Conservation (phyloP, 2,113 vertebrate species). For the Hippoglossus stenolepis region DNA sequence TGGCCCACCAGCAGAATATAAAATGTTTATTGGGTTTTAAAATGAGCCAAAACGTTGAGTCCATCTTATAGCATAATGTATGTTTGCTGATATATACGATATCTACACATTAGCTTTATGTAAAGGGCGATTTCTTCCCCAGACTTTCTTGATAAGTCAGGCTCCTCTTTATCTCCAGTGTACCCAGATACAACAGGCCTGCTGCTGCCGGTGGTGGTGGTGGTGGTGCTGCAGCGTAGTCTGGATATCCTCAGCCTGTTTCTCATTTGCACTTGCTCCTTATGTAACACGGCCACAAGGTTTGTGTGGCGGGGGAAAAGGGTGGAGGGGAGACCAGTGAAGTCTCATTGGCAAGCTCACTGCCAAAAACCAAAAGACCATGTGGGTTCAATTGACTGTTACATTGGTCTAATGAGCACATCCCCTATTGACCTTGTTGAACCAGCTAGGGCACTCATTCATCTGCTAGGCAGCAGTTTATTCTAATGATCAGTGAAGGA, state of each 20-base stretch:
- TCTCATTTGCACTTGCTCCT: conserved; percentile 55
- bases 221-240: not conserved
- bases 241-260: conserved; percentile 42
- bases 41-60: conserved; percentile 30
- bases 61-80: not conserved
- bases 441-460: not conserved
- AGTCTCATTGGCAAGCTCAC: conserved; percentile 11
- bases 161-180: conserved; percentile 11
- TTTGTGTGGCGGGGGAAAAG: conserved; percentile 28
- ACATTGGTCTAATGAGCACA: conserved; percentile 38
- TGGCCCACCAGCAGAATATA: conserved; percentile 14
- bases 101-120: not conserved
- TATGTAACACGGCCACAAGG: conserved; percentile 58
- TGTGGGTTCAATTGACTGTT: conserved; percentile 40
- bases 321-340: conserved; percentile 32
- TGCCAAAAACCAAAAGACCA: conserved; percentile 36
- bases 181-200: conserved; percentile 6
- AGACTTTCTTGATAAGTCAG: conserved; percentile 25
- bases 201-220: conserved; percentile 4
- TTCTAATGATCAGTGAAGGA: not conserved
- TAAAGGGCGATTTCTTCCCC: not conserved
- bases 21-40: conserved; percentile 45
- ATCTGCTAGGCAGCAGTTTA: not conserved
- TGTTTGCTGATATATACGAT: not conserved
- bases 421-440: conserved; percentile 18